Conservation (phyloP, 1,140 invertebrate genomes). For the Drosophila sproati region DNA sequence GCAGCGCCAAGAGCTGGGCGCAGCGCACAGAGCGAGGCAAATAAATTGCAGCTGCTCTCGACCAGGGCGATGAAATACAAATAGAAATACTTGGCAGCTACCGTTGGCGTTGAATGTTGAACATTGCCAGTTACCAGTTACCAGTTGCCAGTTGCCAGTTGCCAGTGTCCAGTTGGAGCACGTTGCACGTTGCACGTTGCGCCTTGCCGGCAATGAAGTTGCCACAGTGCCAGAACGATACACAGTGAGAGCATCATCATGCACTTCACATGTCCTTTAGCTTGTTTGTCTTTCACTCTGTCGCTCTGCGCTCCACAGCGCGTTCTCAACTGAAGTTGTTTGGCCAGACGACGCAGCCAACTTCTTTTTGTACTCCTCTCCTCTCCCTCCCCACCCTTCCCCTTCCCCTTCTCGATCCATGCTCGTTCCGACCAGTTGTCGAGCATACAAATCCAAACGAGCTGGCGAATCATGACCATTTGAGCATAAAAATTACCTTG, state of each 20-base stretch:
- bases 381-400: no score
- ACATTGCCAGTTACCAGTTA: constrained; percentile 49
- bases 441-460: constrained; percentile 33
- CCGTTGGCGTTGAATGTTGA: constrained; percentile 53
- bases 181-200: constrained; percentile 52
- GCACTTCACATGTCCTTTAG: constrained; percentile 67
- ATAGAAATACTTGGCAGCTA: constrained; percentile 83
- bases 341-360: constrained; percentile 64
- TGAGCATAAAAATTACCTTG: constrained; percentile 77
- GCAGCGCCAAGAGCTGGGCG: constrained; percentile 1
- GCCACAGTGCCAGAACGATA: constrained; percentile 1
- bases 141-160: constrained; percentile 52
- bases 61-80: constrained; percentile 78
- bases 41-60: constrained; percentile 80
- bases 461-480: constrained; percentile 76
- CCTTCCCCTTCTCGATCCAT: neutral
- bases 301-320: constrained; percentile 25
- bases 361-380: neutral
- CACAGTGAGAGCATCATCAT: constrained; percentile 12
- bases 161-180: constrained; percentile 39
- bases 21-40: constrained; percentile 51
- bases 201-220: constrained; percentile 42
- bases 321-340: constrained; percentile 52
- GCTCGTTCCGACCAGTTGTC: neutral
- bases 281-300: constrained; percentile 69